Evolutionary conservation across 2,888 invertebrate genomes (phyloP), one percentile per base, ranked within the genome.

Genomic region (Lasioglossum zephyrum): DNA sequence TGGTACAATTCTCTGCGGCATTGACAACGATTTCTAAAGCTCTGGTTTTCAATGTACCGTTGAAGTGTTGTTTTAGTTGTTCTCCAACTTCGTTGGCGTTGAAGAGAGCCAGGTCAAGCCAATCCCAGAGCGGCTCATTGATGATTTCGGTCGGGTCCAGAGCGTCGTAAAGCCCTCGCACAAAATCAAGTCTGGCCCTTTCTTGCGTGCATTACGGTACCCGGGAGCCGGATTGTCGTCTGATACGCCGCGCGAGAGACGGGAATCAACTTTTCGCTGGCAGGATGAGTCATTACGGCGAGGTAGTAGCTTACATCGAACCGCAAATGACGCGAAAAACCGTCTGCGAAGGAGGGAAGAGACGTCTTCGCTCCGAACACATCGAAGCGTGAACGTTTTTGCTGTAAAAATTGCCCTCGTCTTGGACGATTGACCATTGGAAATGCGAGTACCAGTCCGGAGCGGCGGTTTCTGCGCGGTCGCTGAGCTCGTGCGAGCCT

Each of bases 131-230:
- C 53, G 39, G 22, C 80, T 90, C 88, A 90, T 90, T 87, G 90
- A 88, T 75, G 80, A 90, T 90, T 90, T 90, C 84, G 90, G 84
- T 86, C 85, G 80, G 80, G 83, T 87, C 82, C 78, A 26, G 72
- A 26, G 73, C 79, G 73, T 82, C 82, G 80, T 82, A 84, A 81
- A 85, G 77, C 75, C 74, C 57, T 57, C 69, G 44, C 57, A 72
- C 89, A 89, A 90, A 90, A 90, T 90, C 88, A 49, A 85, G 79
- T 82, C 78, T 75, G 85, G 84, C 47, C 66, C 70, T 87, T 90
- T 90, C 88, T 90, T 90, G 87, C 79, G 77, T 80, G 84, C 78
- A 80, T 90, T 90, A 90, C 90, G 90, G 87, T 90, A 90, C 82
- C 79, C 73, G 70, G 1, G 70, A 85, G 81, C 85, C 81, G 89